Evolutionary conservation across 2,113 vertebrate species (phyloP).

Genomic region (Chunga burmeisteri): DNA sequence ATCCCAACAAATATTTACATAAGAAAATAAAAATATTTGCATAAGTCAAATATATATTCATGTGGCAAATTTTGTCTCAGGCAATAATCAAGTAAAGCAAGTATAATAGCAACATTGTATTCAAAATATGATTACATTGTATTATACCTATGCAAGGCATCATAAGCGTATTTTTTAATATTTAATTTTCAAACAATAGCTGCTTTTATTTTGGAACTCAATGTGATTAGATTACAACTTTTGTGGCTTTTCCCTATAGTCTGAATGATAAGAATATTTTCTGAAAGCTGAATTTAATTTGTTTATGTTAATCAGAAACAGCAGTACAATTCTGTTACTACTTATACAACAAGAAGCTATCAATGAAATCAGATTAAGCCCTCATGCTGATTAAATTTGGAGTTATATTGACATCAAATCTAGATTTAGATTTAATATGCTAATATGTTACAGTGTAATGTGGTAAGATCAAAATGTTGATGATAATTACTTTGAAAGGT

Average conservation of each 20-base stretch:
- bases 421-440: slow-evolving; percentile 37
- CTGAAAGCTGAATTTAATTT: slow-evolving; percentile 23
- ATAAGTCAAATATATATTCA: neutral
- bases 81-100: neutral
- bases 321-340: neutral
- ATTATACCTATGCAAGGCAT: neutral
- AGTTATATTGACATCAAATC: slow-evolving; percentile 27
- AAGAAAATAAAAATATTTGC: neutral
- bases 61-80: neutral
- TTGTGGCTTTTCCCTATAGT: neutral
- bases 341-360: neutral
- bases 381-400: slow-evolving; percentile 32
- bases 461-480: neutral
- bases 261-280: neutral
- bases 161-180: neutral
- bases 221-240: neutral
- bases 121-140: neutral
- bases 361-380: slow-evolving; percentile 5
- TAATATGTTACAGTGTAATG: neutral
- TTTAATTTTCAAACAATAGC: neutral
- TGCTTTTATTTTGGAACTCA: neutral
- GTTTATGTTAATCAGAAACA: slow-evolving; percentile 15
- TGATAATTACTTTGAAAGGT: slow-evolving; percentile 4
- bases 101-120: neutral
- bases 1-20: neutral